These are phyloP conservation scores for Ephialtes manifestator DNA, from an alignment of 2,888 invertebrate genomes.

Conservation along the genomic window DNA sequence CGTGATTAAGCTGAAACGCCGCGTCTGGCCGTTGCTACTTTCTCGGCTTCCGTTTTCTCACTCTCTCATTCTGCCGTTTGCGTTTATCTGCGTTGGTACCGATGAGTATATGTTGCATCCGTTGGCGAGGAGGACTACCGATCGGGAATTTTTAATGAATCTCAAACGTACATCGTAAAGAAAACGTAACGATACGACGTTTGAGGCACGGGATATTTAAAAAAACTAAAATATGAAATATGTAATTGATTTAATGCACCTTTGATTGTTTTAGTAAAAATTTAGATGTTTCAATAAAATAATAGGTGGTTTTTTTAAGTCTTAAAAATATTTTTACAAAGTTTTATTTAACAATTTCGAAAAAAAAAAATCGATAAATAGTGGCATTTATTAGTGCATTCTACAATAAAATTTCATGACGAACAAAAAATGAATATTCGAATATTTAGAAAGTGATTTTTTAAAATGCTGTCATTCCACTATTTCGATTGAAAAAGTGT, in stretches of 20 bases:
- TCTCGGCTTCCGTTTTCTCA: conserved; percentile 64
- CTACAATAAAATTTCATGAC: too few relatives aligned
- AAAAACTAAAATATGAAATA: neutral
- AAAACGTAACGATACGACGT: neutral
- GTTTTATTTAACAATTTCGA: too few relatives aligned
- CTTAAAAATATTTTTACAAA: too few relatives aligned
- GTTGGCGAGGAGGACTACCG: neutral
- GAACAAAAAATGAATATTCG: too few relatives aligned
- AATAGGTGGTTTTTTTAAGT: too few relatives aligned
- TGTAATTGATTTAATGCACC: too few relatives aligned
- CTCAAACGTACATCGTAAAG: neutral
- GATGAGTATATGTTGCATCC: conserved; percentile 30
- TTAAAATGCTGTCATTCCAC: too few relatives aligned
- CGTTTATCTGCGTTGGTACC: conserved; percentile 51
- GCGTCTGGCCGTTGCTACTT: conserved; percentile 70
- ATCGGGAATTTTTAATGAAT: conserved; percentile 59
- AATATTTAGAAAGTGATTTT: too few relatives aligned
- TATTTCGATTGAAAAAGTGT: too few relatives aligned
- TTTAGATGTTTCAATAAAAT: too few relatives aligned
- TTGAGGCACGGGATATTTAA: neutral
- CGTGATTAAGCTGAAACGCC: conserved; percentile 83
- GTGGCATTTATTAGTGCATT: too few relatives aligned
- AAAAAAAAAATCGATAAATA: neutral
- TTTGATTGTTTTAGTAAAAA: too few relatives aligned
- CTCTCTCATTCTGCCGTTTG: conserved; percentile 41